Base-by-base conservation (phyloP, 1,140 invertebrate species). In the Psilanteris sp. region DNA sequence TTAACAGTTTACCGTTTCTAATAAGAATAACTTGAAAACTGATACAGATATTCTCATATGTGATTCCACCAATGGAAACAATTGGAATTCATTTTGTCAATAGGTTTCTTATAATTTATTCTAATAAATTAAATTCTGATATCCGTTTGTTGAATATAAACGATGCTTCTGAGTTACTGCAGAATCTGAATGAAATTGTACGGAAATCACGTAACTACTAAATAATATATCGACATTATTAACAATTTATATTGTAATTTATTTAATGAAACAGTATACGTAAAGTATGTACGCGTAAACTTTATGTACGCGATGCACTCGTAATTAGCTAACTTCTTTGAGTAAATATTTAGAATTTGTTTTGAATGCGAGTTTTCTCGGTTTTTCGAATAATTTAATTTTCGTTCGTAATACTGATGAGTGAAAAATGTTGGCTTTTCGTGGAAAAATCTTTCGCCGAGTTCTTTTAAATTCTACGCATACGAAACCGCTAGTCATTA, bases 141-240 rank as follows among this genome's bases (percentile, higher is more conserved):
- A 61, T 48, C 36, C 54, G 24, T 46, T 48, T 61, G 55, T 48
- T 46, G 55, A 13, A 61, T 48, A 48, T 44, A 61, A 61, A 48
- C 48, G 43, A 61, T 61, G 29, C 18, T 14, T 20, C 13, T 9
- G 16, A 13, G 15, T 31, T 1, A 9, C 9, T 9, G 8, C 57
- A 1, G 20, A 29, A 48, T 20, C 13, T 46, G 14, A 61, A 46
- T 61, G 26, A 46, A 37, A 29, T 62, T 50, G 20, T 20, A 18
- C 1, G 1, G 24, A 18, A 39, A 34, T 34, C 39, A 26, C 26
- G 13, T 26, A 46, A 26, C 36, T 22, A 15, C 16, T 59, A 9
- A 44, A 44, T 46, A 39, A 10, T 9, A 20, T 10, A 48, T 18
- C 7, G 14, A 11, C 5, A 8, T 27, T 14, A 16, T 29, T 44